A percentile compares a stretch with the other conserved stretches of the same genome.
phyloP scores from a whole-genome alignment of 2,888 invertebrate genomes.

The Rosalia funebris region DNA sequence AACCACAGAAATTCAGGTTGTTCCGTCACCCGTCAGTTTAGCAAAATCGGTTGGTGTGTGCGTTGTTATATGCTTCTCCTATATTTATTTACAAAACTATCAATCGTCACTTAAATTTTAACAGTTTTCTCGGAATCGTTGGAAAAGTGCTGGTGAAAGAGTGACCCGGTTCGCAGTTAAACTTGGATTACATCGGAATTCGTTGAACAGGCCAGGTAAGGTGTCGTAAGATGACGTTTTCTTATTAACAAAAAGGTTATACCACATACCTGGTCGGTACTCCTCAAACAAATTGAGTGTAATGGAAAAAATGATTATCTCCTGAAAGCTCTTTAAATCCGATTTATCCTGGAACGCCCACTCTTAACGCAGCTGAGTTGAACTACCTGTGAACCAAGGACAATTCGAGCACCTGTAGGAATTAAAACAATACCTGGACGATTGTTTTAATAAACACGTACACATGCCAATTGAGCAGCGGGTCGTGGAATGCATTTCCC shows the following conservation, averaged over 20 bases:
- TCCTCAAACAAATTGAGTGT: not conserved
- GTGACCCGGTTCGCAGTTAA: constrained; percentile 11
- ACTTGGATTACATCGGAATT: constrained; percentile 15
- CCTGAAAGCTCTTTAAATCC: constrained; percentile 30
- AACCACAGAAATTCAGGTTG: constrained; percentile 21
- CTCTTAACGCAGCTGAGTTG: constrained; percentile 48
- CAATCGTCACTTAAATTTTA: constrained; percentile 13
- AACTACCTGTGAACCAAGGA: constrained; percentile 50
- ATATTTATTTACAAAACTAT: constrained; percentile 20
- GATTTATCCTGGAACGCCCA: constrained; percentile 42
- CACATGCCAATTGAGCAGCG: constrained; percentile 11
- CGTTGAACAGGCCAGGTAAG: constrained; percentile 28
- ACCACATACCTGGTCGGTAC: not conserved
- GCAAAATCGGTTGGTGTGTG: constrained; percentile 24
- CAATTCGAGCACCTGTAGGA: constrained; percentile 52
- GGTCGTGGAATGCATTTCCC: constrained; percentile 10
- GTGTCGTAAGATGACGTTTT: constrained; percentile 32
- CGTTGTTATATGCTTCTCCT: constrained; percentile 8
- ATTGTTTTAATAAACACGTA: constrained; percentile 18
- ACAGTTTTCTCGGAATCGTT: not conserved
- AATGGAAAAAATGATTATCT: constrained; percentile 2
- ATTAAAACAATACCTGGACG: constrained; percentile 31
- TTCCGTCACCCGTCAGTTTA: constrained; percentile 25
- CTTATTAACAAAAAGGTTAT: constrained; percentile 29
- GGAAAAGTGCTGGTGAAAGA: constrained; percentile 13